phyloP scores from a whole-genome alignment of 2,113 vertebrate species.

The Oxygymnocypris stewartii region DNA sequence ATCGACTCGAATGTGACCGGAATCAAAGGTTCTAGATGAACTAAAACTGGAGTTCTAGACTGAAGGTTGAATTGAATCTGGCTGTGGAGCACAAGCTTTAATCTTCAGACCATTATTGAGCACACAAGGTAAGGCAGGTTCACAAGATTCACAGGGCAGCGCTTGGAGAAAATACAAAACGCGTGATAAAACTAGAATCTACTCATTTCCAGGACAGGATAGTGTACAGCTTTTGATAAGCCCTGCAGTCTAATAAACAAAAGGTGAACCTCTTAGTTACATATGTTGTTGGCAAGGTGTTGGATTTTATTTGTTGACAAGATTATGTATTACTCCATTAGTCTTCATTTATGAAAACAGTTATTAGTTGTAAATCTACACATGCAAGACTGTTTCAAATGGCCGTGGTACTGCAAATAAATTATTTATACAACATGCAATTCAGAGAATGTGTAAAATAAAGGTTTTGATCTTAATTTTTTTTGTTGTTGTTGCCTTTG shows the following conservation, averaged over 20 bases:
- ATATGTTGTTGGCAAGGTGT: background rate
- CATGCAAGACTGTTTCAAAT: conserved; percentile 8
- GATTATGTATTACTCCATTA: background rate
- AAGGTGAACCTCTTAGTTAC: background rate
- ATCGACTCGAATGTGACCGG: background rate
- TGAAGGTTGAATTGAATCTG: background rate
- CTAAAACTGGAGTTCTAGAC: background rate
- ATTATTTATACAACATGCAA: conserved; percentile 49
- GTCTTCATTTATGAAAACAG: background rate
- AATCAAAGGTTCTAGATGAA: no score
- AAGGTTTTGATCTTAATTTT: conserved; percentile 2
- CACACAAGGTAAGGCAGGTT: conserved; percentile 46
- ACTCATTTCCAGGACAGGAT: background rate
- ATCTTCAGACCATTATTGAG: conserved; percentile 15
- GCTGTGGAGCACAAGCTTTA: background rate
- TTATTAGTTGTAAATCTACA: background rate
- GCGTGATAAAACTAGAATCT: background rate
- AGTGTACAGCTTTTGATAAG: background rate
- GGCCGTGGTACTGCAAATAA: conserved; percentile 44
- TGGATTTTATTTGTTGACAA: conserved; percentile 19
- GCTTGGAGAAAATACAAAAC: conserved; percentile 2
- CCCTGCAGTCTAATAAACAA: background rate
- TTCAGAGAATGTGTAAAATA: conserved; percentile 13
- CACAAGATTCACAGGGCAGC: background rate
- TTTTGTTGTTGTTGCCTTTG: background rate